These are phyloP conservation scores for Amiota minor DNA, from an alignment of 2,888 invertebrate genomes.

Conservation along the genomic window DNA sequence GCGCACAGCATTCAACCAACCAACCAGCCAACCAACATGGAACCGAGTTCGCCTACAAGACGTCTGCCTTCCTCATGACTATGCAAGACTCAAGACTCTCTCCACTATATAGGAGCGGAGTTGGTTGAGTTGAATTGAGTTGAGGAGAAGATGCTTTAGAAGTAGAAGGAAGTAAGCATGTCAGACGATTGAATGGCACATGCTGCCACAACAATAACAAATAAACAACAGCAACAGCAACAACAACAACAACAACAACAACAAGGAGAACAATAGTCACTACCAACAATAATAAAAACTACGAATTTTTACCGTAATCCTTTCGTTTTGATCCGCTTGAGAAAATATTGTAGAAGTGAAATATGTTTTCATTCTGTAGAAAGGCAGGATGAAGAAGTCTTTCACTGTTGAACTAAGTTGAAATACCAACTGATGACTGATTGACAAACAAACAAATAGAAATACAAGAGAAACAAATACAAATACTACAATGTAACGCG, in stretches of 20 bases:
- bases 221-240: slow-evolving; percentile 44
- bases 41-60: slow-evolving; percentile 18
- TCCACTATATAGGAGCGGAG: too few species aligned
- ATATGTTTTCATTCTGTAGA: slow-evolving; percentile 62
- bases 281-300: slow-evolving; percentile 50
- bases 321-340: slow-evolving; percentile 66
- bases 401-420: background rate
- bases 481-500: too few species aligned
- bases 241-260: slow-evolving; percentile 45
- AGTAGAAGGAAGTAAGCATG: slow-evolving; percentile 2
- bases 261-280: slow-evolving; percentile 27
- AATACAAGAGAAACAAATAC: background rate
- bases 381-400: slow-evolving; percentile 28
- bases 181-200: slow-evolving; percentile 32
- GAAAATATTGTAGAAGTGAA: slow-evolving; percentile 53
- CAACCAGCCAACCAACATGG: background rate
- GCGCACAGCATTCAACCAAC: slow-evolving; percentile 40
- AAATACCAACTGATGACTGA: slow-evolving; percentile 18
- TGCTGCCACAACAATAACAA: slow-evolving; percentile 42
- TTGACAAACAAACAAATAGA: slow-evolving; percentile 24
- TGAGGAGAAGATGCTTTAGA: too few species aligned
- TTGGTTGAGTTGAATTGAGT: too few species aligned
- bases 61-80: background rate
- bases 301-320: slow-evolving; percentile 63
- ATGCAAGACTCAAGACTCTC: too few species aligned